phyloP scores from a whole-genome alignment of 2,113 vertebrate species.

The Cacatua alba region DNA sequence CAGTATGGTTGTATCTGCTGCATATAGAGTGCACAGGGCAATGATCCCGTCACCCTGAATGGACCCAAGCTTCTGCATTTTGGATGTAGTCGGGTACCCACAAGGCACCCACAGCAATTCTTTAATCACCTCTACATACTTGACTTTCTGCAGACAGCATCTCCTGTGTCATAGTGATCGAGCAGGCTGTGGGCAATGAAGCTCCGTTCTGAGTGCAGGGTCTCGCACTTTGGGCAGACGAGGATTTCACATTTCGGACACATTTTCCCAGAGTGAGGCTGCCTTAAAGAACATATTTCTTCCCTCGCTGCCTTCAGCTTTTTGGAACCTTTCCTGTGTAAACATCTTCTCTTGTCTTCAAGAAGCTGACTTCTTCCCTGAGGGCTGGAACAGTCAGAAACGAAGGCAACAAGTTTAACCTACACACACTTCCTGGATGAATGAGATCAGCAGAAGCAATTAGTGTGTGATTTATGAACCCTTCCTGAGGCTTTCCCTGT shows the following conservation, averaged over 20 bases:
- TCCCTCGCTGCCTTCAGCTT: not conserved
- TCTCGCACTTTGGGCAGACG: constrained; percentile 57
- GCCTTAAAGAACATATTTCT: constrained; percentile 1
- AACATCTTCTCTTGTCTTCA: constrained; percentile 40
- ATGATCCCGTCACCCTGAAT: not conserved
- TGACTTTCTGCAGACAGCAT: not conserved
- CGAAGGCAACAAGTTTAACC: not conserved
- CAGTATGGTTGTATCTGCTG: not conserved
- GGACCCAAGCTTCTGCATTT: not conserved
- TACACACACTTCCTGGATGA: rapidly evolving
- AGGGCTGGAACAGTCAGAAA: constrained; percentile 18
- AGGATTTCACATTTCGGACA: constrained; percentile 69
- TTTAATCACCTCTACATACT: not conserved
- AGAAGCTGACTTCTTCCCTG: not conserved
- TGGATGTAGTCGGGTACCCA: rapidly evolving
- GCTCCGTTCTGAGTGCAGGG: constrained; percentile 60
- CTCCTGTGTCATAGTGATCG: constrained; percentile 69
- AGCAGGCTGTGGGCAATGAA: constrained; percentile 76
- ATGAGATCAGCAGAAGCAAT: not conserved
- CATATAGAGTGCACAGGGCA: rapidly evolving
- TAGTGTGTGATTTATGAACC: not conserved
- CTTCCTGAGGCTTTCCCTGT: not conserved
- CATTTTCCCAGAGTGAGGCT: constrained; percentile 41
- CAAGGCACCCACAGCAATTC: not conserved
- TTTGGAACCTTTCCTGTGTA: not conserved